Percentiles rank a stretch among this genome's conserved stretches.
These are phyloP conservation scores for Pecten maximus DNA, from an alignment of 2,888 invertebrate genomes.

Conservation along the genomic window DNA sequence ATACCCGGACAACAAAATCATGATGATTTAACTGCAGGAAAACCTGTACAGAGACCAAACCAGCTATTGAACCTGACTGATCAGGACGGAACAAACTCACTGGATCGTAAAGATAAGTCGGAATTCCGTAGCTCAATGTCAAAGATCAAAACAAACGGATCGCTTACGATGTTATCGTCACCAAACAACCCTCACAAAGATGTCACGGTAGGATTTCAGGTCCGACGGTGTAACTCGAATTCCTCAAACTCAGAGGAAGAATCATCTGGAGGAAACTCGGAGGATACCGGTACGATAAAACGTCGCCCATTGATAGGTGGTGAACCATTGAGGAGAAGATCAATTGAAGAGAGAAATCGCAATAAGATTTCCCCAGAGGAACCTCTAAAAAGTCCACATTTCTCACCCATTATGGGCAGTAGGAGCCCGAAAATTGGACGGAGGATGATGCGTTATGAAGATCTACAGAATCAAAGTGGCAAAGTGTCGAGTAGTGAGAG, in stretches of 20 bases:
- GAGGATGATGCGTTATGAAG: conserved; percentile 39
- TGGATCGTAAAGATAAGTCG: conserved; percentile 66
- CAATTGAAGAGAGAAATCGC: conserved; percentile 56
- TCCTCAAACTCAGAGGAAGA: conserved; percentile 80
- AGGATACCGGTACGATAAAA: conserved; percentile 80
- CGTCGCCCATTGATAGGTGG: conserved; percentile 66
- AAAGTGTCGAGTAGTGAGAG: conserved; percentile 38
- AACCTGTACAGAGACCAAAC: conserved; percentile 48
- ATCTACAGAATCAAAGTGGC: conserved; percentile 21
- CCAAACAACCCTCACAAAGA: conserved; percentile 77
- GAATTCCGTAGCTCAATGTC: conserved; percentile 74
- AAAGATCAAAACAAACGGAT: conserved; percentile 82
- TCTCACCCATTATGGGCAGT: conserved; percentile 54
- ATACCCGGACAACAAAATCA: conserved; percentile 11
- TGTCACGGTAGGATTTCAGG: conserved; percentile 68
- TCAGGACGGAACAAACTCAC: conserved; percentile 60
- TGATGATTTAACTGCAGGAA: not conserved
- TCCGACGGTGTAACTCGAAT: conserved; percentile 73
- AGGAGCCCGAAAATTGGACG: conserved; percentile 52
- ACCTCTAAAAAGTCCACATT: conserved; percentile 41
- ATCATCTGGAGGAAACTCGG: conserved; percentile 70
- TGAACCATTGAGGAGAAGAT: conserved; percentile 39
- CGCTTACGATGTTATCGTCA: conserved; percentile 77
- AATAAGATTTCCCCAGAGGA: conserved; percentile 51
- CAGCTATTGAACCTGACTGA: conserved; percentile 60